phyloP scores from a whole-genome alignment of 2,888 invertebrate species.

The Agrilus biguttatus region DNA sequence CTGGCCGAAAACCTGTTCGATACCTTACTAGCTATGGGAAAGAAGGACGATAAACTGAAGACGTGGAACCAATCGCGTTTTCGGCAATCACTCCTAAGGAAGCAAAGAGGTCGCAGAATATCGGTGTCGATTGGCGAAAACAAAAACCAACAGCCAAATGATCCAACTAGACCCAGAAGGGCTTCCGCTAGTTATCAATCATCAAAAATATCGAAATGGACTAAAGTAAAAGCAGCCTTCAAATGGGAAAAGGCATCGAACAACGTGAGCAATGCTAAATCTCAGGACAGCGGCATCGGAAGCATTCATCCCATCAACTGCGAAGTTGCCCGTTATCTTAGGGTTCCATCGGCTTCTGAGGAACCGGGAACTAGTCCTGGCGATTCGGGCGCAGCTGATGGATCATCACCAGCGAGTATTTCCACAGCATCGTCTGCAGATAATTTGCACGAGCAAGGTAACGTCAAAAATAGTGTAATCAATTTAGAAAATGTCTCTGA shows the following conservation, averaged over 20 bases:
- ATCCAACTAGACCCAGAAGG: background rate
- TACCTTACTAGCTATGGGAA: constrained; percentile 42
- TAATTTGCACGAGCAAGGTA: constrained; percentile 34
- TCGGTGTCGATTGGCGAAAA: constrained; percentile 28
- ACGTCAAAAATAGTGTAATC: no score
- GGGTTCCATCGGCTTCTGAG: constrained; percentile 34
- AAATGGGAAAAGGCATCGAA: constrained; percentile 64
- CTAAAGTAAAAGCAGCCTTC: constrained; percentile 76
- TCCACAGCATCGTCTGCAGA: constrained; percentile 64
- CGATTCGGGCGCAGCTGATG: constrained; percentile 37
- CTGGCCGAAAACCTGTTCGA: constrained; percentile 48
- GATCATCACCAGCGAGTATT: constrained; percentile 48
- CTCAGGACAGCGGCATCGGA: constrained; percentile 31
- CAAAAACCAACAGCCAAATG: background rate
- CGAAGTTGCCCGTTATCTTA: constrained; percentile 37
- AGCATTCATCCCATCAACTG: constrained; percentile 32
- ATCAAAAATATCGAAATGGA: constrained; percentile 72
- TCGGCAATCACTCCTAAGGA: constrained; percentile 37
- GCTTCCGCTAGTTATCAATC: constrained; percentile 8
- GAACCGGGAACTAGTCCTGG: constrained; percentile 36
- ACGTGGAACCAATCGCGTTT: constrained; percentile 14
- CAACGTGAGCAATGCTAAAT: constrained; percentile 27
- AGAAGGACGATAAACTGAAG: constrained; percentile 17
- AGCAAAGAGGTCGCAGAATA: constrained; percentile 43
- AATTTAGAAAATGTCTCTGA: no score